Base-by-base conservation (phyloP, 2,888 invertebrate species). In the Anthrax anthrax region DNA sequence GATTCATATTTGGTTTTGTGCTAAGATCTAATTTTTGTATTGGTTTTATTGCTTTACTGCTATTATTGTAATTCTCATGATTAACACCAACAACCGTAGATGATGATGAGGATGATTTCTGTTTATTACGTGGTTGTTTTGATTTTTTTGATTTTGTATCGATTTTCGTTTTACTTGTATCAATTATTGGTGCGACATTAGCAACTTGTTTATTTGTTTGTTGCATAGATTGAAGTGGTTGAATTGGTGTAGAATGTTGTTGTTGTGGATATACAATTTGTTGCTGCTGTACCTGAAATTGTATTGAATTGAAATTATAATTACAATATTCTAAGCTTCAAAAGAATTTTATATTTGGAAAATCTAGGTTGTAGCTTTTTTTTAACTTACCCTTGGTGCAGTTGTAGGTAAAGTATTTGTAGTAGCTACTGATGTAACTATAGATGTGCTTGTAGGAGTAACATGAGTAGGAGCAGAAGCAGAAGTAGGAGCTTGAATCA, bases 121-220 rank as follows among this genome's bases (percentile, higher is more conserved):
- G 55, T 37, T 55, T 47, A n/a, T n/a, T n/a, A 52, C 63, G 29
- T 53, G 60, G 42, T 55, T 63, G 42, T 55, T 63, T 53, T 38
- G 53, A 38, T 56, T 59, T 55, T 41, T 57, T 51, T 37, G 55
- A 49, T 17, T 56, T 58, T 8, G 54, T 49, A 18, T 57, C 51
- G 12, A 40, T 18, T 38, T 50, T 50, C 10, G 52, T 65, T 52
- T 68, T 67, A 46, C 66, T 68, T 18, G 67, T 63, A 46, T 67
- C 67, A n/a, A 67, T 67, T 16, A 67, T 67, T 18, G 66, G 66
- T 12, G 66, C 66, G 17, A 67, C 66, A 55, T 67, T 67, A 9
- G 66, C 66, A 44, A 67, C 63, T 51, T 67, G 68, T 37, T 67
- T 67, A n/a, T n/a, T n/a, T 16, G 64, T 49, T 19, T 47, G 58